These are phyloP conservation scores for Ophthalmolycus amberensis DNA, from an alignment of 2,113 vertebrate species.

Conservation along the genomic window DNA sequence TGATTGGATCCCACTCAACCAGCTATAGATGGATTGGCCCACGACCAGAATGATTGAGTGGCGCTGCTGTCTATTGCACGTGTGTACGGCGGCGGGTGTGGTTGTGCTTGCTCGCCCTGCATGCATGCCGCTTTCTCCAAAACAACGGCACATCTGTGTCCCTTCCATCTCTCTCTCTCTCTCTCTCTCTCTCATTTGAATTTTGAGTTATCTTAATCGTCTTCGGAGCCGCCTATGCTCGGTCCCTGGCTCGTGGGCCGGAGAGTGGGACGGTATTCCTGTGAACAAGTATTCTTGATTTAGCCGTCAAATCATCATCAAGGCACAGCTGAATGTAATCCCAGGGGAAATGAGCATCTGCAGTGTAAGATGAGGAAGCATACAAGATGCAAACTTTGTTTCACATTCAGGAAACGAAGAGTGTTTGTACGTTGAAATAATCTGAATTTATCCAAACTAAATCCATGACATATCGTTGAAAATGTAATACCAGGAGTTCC, in stretches of 20 bases:
- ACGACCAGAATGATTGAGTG: slow-evolving; percentile 70
- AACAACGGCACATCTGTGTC: slow-evolving; percentile 75
- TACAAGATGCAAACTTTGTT: slow-evolving; percentile 25
- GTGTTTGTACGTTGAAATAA: not conserved
- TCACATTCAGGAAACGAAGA: slow-evolving; percentile 12
- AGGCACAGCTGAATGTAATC: slow-evolving; percentile 37
- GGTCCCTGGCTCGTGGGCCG: slow-evolving; percentile 24
- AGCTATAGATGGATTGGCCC: slow-evolving; percentile 76
- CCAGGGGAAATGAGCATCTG: slow-evolving; percentile 54
- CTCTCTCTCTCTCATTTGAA: slow-evolving; percentile 62
- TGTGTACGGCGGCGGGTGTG: slow-evolving; percentile 38
- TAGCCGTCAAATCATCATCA: slow-evolving; percentile 63
- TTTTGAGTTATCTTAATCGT: slow-evolving; percentile 70
- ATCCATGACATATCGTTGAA: slow-evolving; percentile 6
- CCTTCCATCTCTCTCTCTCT: slow-evolving; percentile 59
- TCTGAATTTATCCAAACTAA: slow-evolving; percentile 1
- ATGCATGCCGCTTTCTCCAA: slow-evolving; percentile 28
- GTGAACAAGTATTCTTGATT: slow-evolving; percentile 59
- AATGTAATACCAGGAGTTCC: slow-evolving; percentile 11
- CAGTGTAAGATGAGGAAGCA: slow-evolving; percentile 18
- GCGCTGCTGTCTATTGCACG: slow-evolving; percentile 51
- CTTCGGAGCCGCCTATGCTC: slow-evolving; percentile 37
- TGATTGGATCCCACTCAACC: slow-evolving; percentile 81
- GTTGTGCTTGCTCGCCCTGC: slow-evolving; percentile 23
- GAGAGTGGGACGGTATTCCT: slow-evolving; percentile 39